Conservation (phyloP, 2,113 vertebrate genomes). For the Malurus melanocephalus region DNA sequence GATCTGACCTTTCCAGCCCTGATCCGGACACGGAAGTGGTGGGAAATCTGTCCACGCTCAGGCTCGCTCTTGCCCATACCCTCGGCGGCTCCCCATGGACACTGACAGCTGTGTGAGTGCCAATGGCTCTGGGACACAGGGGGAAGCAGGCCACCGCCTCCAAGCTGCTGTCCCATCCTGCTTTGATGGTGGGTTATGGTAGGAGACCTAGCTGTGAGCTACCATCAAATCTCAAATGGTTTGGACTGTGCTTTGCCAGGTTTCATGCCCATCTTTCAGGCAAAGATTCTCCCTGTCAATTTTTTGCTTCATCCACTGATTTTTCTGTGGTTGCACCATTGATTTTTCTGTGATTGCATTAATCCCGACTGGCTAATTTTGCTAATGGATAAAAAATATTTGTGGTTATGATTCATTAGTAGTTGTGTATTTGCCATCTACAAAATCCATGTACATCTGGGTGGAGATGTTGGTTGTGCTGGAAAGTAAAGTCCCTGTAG, state of each 20-base stretch:
- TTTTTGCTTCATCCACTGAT: neutral
- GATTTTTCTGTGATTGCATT: neutral
- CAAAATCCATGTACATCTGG: neutral
- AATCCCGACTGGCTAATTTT: neutral
- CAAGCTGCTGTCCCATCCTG: neutral
- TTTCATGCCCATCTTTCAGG: neutral
- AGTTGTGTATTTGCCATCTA: neutral
- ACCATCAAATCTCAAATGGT: neutral
- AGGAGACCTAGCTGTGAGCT: neutral
- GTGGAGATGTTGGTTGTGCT: neutral
- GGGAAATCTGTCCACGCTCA: neutral
- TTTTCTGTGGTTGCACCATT: neutral
- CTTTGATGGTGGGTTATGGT: rapidly evolving
- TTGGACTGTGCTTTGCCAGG: neutral
- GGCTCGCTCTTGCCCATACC: rapidly evolving
- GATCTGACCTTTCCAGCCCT: neutral
- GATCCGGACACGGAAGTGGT: rapidly evolving
- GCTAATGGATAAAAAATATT: neutral
- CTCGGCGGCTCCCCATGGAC: neutral
- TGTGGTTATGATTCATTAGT: neutral
- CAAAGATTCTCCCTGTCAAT: neutral
- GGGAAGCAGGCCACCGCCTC: neutral
- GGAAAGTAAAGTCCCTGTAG: neutral
- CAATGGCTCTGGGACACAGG: rapidly evolving
- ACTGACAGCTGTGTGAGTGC: rapidly evolving